Conservation (phyloP, 2,888 invertebrate genomes). For the Limnephilus marmoratus region DNA sequence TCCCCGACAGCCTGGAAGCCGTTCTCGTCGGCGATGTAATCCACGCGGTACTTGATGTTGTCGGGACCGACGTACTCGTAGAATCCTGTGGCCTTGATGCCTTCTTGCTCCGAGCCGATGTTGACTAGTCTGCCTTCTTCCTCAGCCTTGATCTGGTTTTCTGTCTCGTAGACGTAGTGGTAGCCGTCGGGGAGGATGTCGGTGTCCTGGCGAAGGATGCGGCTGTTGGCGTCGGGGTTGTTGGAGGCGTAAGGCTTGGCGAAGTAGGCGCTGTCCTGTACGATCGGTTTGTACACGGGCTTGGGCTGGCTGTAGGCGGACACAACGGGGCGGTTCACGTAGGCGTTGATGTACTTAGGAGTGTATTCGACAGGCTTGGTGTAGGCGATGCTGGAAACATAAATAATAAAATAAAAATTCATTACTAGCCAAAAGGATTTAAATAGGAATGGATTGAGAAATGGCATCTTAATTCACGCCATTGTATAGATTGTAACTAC, state of each 20-base stretch:
- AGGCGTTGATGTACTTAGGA: neutral
- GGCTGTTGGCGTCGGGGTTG: constrained; percentile 58
- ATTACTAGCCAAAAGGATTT: neutral
- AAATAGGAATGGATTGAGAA: neutral
- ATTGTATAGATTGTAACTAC: neutral
- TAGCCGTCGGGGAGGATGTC: constrained; percentile 58
- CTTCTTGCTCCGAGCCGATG: constrained; percentile 74
- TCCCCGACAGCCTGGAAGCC: constrained; percentile 71
- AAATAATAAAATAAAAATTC: neutral
- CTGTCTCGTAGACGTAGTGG: constrained; percentile 72
- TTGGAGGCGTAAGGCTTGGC: neutral
- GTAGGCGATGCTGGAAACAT: neutral
- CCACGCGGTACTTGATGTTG: constrained; percentile 75
- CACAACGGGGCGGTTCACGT: neutral
- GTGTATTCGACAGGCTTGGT: neutral
- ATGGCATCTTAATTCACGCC: neutral
- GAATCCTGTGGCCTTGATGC: constrained; percentile 76
- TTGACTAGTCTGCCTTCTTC: constrained; percentile 76
- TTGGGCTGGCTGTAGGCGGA: neutral
- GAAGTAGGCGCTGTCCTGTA: neutral
- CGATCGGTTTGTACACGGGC: neutral
- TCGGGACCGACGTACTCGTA: constrained; percentile 79
- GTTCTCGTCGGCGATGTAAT: constrained; percentile 78
- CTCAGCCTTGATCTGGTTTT: constrained; percentile 76
- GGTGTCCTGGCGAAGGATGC: constrained; percentile 56